Evolutionary conservation across 2,888 invertebrate species (phyloP).

Genomic region (Cyaniris semiargus): DNA sequence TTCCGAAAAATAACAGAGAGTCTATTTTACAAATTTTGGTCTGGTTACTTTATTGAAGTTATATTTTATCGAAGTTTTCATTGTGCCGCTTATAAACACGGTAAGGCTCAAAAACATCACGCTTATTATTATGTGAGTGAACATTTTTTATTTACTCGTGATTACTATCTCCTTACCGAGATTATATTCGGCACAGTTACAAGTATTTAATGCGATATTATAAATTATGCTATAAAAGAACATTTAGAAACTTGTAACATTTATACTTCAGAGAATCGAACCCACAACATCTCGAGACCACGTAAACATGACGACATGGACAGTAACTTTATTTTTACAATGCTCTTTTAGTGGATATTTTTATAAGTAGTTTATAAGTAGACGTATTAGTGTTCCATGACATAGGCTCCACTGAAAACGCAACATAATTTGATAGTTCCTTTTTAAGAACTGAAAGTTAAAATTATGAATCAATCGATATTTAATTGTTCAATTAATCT

Average conservation of each 20-base stretch:
- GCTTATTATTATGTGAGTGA: too few species aligned
- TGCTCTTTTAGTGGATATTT: constrained; percentile 16
- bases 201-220: neutral
- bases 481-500: neutral
- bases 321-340: constrained; percentile 23
- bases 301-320: neutral
- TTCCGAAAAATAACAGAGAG: constrained; percentile 15
- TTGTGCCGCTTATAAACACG: neutral
- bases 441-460: neutral
- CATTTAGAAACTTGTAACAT: constrained; percentile 12
- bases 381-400: neutral
- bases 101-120: neutral
- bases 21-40: constrained; percentile 22
- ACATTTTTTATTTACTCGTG: neutral
- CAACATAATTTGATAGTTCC: neutral
- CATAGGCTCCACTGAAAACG: constrained; percentile 18
- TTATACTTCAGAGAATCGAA: constrained; percentile 7
- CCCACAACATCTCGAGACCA: constrained; percentile 14
- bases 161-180: neutral
- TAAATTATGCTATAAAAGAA: constrained; percentile 1
- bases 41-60: constrained; percentile 17
- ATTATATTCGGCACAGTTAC: neutral
- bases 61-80: neutral
- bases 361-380: too few species aligned
- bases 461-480: neutral